Conservation (phyloP, 1,140 invertebrate genomes). For the Cataglyphis hispanica region DNA sequence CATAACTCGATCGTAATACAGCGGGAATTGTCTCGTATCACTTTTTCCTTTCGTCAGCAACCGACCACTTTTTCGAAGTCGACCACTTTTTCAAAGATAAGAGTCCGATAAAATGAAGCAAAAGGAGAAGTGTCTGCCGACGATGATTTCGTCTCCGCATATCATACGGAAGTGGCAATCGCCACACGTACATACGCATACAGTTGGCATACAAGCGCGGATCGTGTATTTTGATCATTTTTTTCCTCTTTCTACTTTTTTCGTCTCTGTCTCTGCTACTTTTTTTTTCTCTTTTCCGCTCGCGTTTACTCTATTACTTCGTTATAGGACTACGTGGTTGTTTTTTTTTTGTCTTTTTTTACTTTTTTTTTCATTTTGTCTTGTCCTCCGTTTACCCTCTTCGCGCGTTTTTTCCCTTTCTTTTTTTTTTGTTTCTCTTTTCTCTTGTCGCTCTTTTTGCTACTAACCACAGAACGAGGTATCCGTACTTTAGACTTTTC, state of each 20-base stretch:
- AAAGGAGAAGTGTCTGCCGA: constrained; percentile 20
- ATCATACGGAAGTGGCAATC: constrained; percentile 22
- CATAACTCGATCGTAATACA: background rate
- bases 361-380: constrained; percentile 26
- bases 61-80: too few species aligned
- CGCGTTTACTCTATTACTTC: constrained; percentile 66
- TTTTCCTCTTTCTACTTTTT: constrained; percentile 27
- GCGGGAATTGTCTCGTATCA: constrained; percentile 17
- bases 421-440: background rate
- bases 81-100: constrained; percentile 24
- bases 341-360: background rate
- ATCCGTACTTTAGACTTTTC: constrained; percentile 78
- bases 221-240: constrained; percentile 44
- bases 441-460: constrained; percentile 16
- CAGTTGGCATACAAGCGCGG: constrained; percentile 50
- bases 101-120: constrained; percentile 28
- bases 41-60: background rate
- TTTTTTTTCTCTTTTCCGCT: background rate
- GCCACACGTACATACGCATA: constrained; percentile 33
- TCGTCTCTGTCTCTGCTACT: background rate
- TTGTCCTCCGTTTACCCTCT: constrained; percentile 31
- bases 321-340: constrained; percentile 53
- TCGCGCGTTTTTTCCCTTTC: background rate
- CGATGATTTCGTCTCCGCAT: background rate
- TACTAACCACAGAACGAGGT: constrained; percentile 74